Conservation (phyloP, 2,113 vertebrate species). For the Coregonus clupeaformis region DNA sequence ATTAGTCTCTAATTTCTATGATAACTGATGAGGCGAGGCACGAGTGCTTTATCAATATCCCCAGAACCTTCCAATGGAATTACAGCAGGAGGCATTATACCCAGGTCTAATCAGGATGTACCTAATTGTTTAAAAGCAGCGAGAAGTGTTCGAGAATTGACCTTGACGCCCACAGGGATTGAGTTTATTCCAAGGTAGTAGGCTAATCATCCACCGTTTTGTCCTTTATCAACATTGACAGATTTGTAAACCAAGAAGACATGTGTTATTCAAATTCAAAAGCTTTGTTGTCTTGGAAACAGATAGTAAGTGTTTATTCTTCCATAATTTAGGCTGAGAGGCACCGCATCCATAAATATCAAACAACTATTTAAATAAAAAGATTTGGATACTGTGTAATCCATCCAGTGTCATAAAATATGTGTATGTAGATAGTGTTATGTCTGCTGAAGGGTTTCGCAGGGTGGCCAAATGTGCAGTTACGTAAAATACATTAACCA, state of each 20-base stretch:
- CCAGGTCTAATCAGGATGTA: constrained; percentile 68
- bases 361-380: neutral
- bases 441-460: neutral
- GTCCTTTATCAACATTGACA: constrained; percentile 32
- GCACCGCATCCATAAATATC: neutral
- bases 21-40: constrained; percentile 69
- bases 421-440: neutral
- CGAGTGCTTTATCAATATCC: constrained; percentile 75
- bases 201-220: constrained; percentile 32
- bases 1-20: constrained; percentile 76
- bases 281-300: constrained; percentile 13
- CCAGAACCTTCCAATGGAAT: constrained; percentile 70
- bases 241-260: constrained; percentile 19
- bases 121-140: constrained; percentile 63
- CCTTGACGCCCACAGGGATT: constrained; percentile 58
- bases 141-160: constrained; percentile 60
- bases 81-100: constrained; percentile 62
- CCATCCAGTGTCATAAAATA: neutral
- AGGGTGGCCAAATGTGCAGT: neutral
- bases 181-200: constrained; percentile 33
- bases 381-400: neutral
- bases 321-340: neutral
- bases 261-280: constrained; percentile 14
- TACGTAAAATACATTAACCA: neutral
- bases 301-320: constrained; percentile 13